A percentile compares a stretch with the other conserved stretches of the same genome.
phyloP scores from a whole-genome alignment of 2,113 vertebrate genomes.

The Lamprologus tigripictilis region DNA sequence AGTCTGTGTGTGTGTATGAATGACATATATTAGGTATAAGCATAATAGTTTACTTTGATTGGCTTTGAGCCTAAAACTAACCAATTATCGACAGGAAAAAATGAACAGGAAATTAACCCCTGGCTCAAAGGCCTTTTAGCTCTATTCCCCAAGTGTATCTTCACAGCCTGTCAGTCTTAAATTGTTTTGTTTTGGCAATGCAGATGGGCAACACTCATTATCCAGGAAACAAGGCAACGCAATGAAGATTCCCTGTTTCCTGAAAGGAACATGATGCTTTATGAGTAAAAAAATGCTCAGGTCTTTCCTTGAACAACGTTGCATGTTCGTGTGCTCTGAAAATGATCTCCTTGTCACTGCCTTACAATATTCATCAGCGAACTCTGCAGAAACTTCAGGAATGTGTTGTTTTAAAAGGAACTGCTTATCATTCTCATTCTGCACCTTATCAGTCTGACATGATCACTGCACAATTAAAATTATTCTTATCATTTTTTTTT shows the following conservation, averaged over 20 bases:
- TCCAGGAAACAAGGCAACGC: not conserved
- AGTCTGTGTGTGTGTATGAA: not conserved
- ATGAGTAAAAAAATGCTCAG: not conserved
- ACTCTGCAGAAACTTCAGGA: not conserved
- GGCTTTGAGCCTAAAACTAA: not conserved
- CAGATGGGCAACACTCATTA: not conserved
- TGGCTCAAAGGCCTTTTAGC: not conserved
- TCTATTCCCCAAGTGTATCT: not conserved
- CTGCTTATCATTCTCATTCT: not conserved
- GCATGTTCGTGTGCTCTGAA: not conserved
- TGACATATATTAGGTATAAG: not conserved
- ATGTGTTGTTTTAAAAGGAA: not conserved
- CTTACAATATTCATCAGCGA: not conserved
- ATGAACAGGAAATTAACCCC: not conserved
- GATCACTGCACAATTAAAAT: not conserved
- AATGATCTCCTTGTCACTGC: not conserved
- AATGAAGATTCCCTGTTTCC: not conserved
- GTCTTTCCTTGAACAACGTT: not conserved
- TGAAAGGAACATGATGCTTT: not conserved
- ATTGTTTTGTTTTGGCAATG: not conserved
- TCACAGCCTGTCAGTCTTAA: not conserved
- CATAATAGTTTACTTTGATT: not conserved
- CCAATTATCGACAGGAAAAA: not conserved
- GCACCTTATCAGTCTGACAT: not conserved
- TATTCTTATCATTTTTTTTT: not conserved